These are phyloP conservation scores for Drosophila kurseongensis DNA, from an alignment of 1,140 invertebrate genomes.

Conservation along the genomic window DNA sequence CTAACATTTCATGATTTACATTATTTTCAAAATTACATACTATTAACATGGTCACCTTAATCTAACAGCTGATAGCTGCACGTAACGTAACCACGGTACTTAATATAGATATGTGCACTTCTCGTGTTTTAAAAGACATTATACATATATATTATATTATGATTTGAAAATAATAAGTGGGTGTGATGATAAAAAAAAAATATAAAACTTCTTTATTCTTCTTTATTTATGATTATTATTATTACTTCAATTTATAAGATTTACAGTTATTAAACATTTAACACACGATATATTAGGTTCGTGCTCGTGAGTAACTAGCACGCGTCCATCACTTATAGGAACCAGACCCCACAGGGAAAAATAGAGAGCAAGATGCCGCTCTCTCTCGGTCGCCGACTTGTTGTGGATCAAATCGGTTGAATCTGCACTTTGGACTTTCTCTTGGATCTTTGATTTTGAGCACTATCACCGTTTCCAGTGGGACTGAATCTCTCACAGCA, in stretches of 20 bases:
- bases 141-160: too few relatives aligned
- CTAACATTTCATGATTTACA: too few relatives aligned
- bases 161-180: too few relatives aligned
- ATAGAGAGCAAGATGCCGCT: not conserved
- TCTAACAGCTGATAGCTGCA: not conserved
- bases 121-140: not conserved
- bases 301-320: not conserved
- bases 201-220: too few relatives aligned
- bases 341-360: not conserved
- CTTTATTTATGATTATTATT: not conserved
- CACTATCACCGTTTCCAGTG: constrained; percentile 33
- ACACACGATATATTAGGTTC: not conserved
- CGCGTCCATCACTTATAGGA: not conserved
- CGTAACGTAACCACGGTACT: not conserved
- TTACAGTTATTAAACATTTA: too few relatives aligned
- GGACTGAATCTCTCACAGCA: constrained; percentile 4
- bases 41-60: not conserved
- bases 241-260: not conserved
- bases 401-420: constrained; percentile 35
- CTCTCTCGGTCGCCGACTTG: constrained; percentile 23
- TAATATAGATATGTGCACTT: not conserved
- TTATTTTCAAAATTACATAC: too few relatives aligned
- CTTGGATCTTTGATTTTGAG: constrained; percentile 35
- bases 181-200: too few relatives aligned
- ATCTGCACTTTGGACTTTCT: constrained; percentile 81